Base-by-base conservation (phyloP, 2,113 vertebrate genomes). In the Marcusenius ussheri region DNA sequence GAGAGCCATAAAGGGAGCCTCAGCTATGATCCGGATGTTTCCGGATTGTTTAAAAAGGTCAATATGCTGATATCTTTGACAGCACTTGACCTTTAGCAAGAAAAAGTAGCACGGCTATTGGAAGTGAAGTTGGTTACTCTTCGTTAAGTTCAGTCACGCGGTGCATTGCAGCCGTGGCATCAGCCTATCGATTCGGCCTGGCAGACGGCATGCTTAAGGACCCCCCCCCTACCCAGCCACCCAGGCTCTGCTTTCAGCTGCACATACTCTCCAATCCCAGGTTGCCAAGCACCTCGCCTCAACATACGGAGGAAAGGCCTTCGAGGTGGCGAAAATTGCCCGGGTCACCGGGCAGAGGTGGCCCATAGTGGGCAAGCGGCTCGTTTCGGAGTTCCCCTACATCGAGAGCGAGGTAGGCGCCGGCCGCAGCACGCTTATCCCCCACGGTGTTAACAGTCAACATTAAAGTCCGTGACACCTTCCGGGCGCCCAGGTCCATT, bases 271-370 rank as follows among this genome's bases (percentile, higher is more conserved):
- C 91, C 62, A 93, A 89, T 91, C 88, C 0, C 90, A 98, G 97
- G 97, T 99, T 93, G 97, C 96, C 91, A 96, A 97, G 91, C 97
- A 98, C 95, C 96, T 98, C 90, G 96, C 96, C 27, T 90, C 95
- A 17, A 96, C 96, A 0, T 97, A 97, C 0, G 95, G 95, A 9
- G 95, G 94, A 91, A 95, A 94, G 90, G 96, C 94, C 90, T 96
- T 95, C 77, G 93, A 97, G 91, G 96, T 96, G 93, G 96, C 96
- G 91, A 96, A 96, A 90, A 95, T 96, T 92, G 94, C 96, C 91
- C 95, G 95, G 45, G 94, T 95, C 39, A 97, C 96, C 0, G 96
- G 95, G 13, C 97, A 95, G 91, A 95, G 96, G 35, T 97, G 96
- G 95, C 96, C 96, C 1, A 94, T 97, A 4, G 96, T 96, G 89